Evolutionary conservation across 1,140 invertebrate genomes (phyloP).

Genomic region (Leucophenga varia): DNA sequence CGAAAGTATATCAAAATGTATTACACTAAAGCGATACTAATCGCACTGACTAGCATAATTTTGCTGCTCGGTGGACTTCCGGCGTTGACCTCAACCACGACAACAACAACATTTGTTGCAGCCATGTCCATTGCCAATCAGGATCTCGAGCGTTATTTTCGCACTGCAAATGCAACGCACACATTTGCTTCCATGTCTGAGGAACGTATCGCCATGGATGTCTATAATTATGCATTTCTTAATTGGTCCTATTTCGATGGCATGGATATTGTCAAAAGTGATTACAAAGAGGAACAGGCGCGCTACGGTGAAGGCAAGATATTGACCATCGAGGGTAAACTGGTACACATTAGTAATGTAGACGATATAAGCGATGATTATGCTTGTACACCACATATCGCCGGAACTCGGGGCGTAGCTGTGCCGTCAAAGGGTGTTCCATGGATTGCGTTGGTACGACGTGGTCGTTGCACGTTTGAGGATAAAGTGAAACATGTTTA

Average conservation of each 20-base stretch:
- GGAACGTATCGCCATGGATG: slow-evolving; percentile 40
- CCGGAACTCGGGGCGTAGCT: slow-evolving; percentile 58
- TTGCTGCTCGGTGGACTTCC: slow-evolving; percentile 38
- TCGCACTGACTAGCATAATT: slow-evolving; percentile 5
- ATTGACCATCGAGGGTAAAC: slow-evolving; percentile 61
- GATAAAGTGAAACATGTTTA: slow-evolving; percentile 73
- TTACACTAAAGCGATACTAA: slow-evolving; percentile 14
- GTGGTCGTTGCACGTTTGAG: slow-evolving; percentile 74
- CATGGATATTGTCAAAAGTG: slow-evolving; percentile 24
- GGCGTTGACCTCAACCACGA: slow-evolving; percentile 39
- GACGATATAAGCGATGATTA: slow-evolving; percentile 62
- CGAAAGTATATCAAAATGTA: slow-evolving; percentile 6
- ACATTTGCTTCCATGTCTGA: slow-evolving; percentile 29
- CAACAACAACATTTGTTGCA: slow-evolving; percentile 43
- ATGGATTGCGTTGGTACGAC: slow-evolving; percentile 75
- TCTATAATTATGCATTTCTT: slow-evolving; percentile 47
- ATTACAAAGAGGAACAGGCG: slow-evolving; percentile 62
- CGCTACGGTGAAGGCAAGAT: slow-evolving; percentile 70
- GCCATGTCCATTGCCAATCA: slow-evolving; percentile 52
- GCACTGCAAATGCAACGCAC: slow-evolving; percentile 36
- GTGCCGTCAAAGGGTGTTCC: slow-evolving; percentile 60
- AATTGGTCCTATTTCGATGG: slow-evolving; percentile 47
- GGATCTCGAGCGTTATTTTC: slow-evolving; percentile 50
- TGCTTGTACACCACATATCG: slow-evolving; percentile 65
- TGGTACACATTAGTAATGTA: slow-evolving; percentile 63